These are phyloP conservation scores for Pelagia noctiluca DNA, from an alignment of 30 jellyfish, hydroid and myxozoan genomes.

Conservation along the genomic window DNA sequence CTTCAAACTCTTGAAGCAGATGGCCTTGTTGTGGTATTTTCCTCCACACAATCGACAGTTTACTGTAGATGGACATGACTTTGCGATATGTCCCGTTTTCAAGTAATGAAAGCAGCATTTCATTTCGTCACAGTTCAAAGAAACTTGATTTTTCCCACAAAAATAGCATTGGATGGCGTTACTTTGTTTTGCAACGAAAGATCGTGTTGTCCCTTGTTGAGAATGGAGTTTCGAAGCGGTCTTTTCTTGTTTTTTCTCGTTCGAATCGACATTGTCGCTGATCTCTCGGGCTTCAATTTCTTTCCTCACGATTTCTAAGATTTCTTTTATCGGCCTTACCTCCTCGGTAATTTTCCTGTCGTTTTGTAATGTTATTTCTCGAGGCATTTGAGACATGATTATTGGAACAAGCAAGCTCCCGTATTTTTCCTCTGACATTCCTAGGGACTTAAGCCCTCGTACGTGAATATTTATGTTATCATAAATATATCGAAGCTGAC, in stretches of 20 bases:
- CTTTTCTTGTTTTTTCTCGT: neutral
- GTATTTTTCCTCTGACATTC: slow-evolving; percentile 32
- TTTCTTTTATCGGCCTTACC: slow-evolving; percentile 4
- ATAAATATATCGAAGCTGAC: slow-evolving; percentile 33
- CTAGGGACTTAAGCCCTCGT: slow-evolving; percentile 63
- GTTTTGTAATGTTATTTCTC: slow-evolving; percentile 24
- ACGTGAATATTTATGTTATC: too few relatives aligned
- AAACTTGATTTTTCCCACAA: slow-evolving; percentile 32
- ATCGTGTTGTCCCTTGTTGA: slow-evolving; percentile 28
- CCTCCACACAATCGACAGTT: slow-evolving; percentile 33
- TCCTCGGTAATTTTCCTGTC: neutral
- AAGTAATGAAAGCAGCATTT: slow-evolving; percentile 37
- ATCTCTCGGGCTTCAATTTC: slow-evolving; percentile 27
- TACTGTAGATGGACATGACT: neutral
- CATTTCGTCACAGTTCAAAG: slow-evolving; percentile 22
- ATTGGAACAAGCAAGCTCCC: slow-evolving; percentile 72
- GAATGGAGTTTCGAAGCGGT: neutral
- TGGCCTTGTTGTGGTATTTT: slow-evolving; percentile 7
- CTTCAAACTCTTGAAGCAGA: neutral
- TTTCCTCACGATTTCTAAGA: neutral
- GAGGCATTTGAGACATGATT: slow-evolving; percentile 44
- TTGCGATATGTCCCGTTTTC: slow-evolving; percentile 36
- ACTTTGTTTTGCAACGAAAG: slow-evolving; percentile 18
- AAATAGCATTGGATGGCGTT: slow-evolving; percentile 9
- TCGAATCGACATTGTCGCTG: neutral